Percentiles rank a stretch among this genome's conserved stretches.
Evolutionary conservation across 2,888 invertebrate genomes (phyloP).

Genomic region (Diplazon laetatorius): DNA sequence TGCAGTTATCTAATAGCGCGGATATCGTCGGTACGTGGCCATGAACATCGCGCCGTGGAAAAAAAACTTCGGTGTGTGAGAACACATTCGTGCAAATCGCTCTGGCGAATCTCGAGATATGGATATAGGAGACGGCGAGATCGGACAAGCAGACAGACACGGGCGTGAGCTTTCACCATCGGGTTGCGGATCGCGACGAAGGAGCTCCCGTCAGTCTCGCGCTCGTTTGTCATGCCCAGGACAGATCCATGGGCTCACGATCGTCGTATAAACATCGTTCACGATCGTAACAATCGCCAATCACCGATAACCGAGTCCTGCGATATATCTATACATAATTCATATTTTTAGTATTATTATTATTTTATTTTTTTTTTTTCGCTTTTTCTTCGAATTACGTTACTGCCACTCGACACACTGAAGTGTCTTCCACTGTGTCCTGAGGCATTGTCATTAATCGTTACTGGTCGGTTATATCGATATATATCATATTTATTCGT

Average conservation of each 20-base stretch:
- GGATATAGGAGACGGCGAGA: not conserved
- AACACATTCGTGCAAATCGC: not conserved
- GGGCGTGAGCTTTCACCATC: slow-evolving; percentile 58
- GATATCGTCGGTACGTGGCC: no score
- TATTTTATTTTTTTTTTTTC: no score
- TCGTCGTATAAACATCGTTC: slow-evolving; percentile 34
- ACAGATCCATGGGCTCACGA: slow-evolving; percentile 35
- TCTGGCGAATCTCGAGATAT: not conserved
- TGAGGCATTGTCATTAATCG: slow-evolving; percentile 8
- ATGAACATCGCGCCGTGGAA: no score
- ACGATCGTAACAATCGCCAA: slow-evolving; percentile 20
- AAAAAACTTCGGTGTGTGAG: no score
- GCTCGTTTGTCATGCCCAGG: slow-evolving; percentile 38
- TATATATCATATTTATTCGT: not conserved
- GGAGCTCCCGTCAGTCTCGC: not conserved
- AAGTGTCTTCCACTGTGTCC: slow-evolving; percentile 36
- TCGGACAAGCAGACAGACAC: slow-evolving; percentile 46
- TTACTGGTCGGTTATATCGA: slow-evolving; percentile 11
- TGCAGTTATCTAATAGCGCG: no score
- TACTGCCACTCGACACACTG: slow-evolving; percentile 36
- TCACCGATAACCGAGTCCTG: slow-evolving; percentile 9
- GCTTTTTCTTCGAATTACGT: slow-evolving; percentile 4
- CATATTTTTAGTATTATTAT: slow-evolving; percentile 1
- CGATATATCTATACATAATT: no score
- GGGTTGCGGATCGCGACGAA: slow-evolving; percentile 14